phyloP scores from a whole-genome alignment of 2,113 vertebrate genomes.

The Prunella himalayana region DNA sequence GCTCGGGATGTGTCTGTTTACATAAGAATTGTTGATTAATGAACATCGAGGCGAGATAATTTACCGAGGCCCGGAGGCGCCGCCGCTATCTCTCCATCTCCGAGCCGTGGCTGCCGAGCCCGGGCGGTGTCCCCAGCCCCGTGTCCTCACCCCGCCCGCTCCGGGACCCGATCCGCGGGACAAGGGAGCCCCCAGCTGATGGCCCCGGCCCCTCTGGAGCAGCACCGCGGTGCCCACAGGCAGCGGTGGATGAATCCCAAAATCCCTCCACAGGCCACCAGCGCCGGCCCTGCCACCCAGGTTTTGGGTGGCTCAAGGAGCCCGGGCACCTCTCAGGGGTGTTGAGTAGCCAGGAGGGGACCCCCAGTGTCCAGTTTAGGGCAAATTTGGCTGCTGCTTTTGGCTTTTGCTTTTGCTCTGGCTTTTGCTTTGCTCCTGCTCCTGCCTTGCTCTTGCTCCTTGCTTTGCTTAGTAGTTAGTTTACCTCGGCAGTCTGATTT shows the following conservation, averaged over 20 bases:
- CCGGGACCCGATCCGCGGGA: rapidly evolving
- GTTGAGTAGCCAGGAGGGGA: not conserved
- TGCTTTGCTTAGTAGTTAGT: too few relatives aligned
- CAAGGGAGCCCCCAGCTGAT: not conserved
- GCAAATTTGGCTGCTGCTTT: too few relatives aligned
- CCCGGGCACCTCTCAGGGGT: rapidly evolving
- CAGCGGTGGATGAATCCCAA: rapidly evolving
- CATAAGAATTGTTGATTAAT: constrained; percentile 49
- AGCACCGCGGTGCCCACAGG: not conserved
- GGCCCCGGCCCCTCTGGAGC: not conserved
- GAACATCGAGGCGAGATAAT: constrained; percentile 37
- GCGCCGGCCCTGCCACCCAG: rapidly evolving
- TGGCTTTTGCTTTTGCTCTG: too few relatives aligned
- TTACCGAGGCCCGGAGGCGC: not conserved
- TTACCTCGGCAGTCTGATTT: too few relatives aligned
- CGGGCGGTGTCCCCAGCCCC: not conserved
- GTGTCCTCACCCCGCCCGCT: not conserved
- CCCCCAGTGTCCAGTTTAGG: too few relatives aligned
- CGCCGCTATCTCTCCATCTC: not conserved
- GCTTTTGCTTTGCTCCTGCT: too few relatives aligned
- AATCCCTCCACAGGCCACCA: not conserved
- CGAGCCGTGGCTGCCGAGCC: not conserved
- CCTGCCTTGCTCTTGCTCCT: too few relatives aligned
- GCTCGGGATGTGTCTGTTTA: constrained; percentile 9
- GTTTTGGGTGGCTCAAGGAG: not conserved